Conservation (phyloP, 2,113 vertebrate genomes). For the Pristiophorus japonicus region DNA sequence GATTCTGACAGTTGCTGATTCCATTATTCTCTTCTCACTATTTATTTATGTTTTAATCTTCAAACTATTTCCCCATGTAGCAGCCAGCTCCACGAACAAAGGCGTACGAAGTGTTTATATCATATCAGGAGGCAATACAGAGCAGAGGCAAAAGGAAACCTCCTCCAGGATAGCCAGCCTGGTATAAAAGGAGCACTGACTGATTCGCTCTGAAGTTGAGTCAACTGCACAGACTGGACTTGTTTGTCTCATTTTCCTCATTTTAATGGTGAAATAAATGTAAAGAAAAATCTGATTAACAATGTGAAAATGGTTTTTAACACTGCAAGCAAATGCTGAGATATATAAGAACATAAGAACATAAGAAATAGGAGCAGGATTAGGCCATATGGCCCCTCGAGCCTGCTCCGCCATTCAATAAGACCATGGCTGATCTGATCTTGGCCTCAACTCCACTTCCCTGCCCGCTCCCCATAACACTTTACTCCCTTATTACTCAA, state of each 20-base stretch:
- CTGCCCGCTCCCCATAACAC: no score
- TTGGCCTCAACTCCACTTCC: no score
- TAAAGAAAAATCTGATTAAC: background rate
- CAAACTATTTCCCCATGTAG: constrained; percentile 53
- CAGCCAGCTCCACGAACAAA: constrained; percentile 52
- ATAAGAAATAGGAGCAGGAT: no score
- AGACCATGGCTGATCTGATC: no score
- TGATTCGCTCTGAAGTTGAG: background rate
- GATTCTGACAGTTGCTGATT: constrained; percentile 68
- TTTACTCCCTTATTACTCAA: no score
- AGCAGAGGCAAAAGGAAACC: constrained; percentile 65
- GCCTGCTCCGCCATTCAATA: no score
- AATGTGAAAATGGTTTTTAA: background rate
- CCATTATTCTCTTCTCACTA: constrained; percentile 65
- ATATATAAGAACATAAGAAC: no score
- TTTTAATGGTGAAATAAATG: background rate
- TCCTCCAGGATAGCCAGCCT: constrained; percentile 87
- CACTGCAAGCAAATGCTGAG: background rate
- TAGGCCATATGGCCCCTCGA: no score
- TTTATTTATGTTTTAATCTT: constrained; percentile 64
- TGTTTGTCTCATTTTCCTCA: background rate
- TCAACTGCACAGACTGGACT: background rate
- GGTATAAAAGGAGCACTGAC: constrained; percentile 57
- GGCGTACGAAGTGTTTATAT: constrained; percentile 70
- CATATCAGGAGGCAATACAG: constrained; percentile 73